A percentile compares a stretch with the other conserved stretches of the same genome.
phyloP scores from a whole-genome alignment of 2,888 invertebrate genomes.

The Coleophora flavipennella region DNA sequence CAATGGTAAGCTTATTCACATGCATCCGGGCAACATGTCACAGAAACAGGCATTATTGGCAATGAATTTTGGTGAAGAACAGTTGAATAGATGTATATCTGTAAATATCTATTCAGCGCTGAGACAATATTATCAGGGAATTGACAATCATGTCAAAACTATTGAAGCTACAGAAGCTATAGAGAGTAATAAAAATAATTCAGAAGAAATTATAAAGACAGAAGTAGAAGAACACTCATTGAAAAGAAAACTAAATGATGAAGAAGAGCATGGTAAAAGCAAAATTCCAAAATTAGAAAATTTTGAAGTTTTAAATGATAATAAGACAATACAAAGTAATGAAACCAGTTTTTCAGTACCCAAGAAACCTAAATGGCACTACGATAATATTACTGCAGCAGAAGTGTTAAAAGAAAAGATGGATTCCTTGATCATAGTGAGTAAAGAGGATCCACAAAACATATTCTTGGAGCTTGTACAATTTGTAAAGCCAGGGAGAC shows the following conservation, averaged over 20 bases:
- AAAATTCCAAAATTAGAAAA: conserved; percentile 38
- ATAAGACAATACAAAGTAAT: conserved; percentile 7
- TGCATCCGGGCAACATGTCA: conserved; percentile 86
- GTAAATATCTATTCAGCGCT: conserved; percentile 85
- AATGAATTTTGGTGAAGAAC: conserved; percentile 84
- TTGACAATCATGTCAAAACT: conserved; percentile 34
- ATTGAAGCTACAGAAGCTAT: conserved; percentile 22
- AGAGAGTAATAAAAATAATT: conserved; percentile 4
- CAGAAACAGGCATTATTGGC: conserved; percentile 84
- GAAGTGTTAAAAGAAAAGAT: conserved; percentile 75
- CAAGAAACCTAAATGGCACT: conserved; percentile 78
- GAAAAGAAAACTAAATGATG: conserved; percentile 23
- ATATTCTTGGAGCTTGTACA: conserved; percentile 81
- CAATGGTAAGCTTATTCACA: conserved; percentile 77
- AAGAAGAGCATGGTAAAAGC: conserved; percentile 22
- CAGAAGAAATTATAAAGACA: conserved; percentile 3
- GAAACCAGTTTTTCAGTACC: conserved; percentile 19
- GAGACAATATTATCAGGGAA: conserved; percentile 77
- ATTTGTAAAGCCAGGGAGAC: conserved; percentile 86
- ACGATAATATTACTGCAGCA: conserved; percentile 78
- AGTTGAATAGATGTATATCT: conserved; percentile 78
- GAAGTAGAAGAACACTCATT: conserved; percentile 5
- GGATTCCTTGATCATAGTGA: conserved; percentile 83
- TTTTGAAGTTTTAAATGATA: conserved; percentile 3
- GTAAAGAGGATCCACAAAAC: conserved; percentile 89